phyloP scores from a whole-genome alignment of 2,797 vertebrate genomes.

The Uromys caudimaculatus region DNA sequence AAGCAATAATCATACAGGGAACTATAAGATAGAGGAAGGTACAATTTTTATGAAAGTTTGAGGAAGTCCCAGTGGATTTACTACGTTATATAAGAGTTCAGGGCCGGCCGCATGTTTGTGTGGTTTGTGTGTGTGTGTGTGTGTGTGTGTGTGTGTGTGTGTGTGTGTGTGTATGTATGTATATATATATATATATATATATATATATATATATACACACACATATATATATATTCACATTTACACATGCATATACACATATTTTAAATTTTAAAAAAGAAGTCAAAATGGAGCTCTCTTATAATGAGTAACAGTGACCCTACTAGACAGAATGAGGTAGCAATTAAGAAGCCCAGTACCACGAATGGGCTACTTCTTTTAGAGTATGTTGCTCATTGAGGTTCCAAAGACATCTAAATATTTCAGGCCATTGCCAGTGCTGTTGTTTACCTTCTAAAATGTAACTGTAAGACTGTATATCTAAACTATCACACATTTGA shows the following conservation, averaged over 20 bases:
- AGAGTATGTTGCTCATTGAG: neutral
- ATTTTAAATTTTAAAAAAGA: neutral
- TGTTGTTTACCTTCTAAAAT: neutral
- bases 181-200: too few species aligned
- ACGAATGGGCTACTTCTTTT: neutral
- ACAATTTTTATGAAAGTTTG: neutral
- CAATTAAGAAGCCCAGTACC: neutral
- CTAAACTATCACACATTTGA: neutral
- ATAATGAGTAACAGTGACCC: neutral
- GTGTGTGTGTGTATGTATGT: too few species aligned
- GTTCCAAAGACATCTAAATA: neutral
- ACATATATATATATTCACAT: too few species aligned
- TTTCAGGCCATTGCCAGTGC: neutral
- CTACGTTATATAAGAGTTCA: neutral
- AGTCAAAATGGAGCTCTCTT: neutral
- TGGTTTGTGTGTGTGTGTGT: too few species aligned
- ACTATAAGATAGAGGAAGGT: neutral
- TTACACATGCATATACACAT: too few species aligned
- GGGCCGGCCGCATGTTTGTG: neutral
- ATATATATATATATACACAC: too few species aligned
- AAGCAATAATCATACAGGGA: neutral
- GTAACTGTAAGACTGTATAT: neutral
- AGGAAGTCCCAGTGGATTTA: neutral
- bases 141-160: too few species aligned
- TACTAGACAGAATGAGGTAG: neutral